Base-by-base conservation (phyloP, 23 tunicate species). In the Diplosoma virens region DNA sequence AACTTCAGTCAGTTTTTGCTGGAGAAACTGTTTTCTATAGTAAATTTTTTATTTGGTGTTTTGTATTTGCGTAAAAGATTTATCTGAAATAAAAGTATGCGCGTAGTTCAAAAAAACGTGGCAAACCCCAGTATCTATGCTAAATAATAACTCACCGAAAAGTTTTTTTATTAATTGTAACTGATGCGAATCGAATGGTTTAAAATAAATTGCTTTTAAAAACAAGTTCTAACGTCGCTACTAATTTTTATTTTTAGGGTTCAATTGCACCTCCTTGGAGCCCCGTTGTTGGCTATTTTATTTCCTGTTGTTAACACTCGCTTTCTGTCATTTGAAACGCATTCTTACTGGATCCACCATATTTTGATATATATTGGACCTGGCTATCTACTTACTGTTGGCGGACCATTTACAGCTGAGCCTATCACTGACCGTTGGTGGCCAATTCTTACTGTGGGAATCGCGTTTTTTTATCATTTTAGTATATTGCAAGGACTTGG, bases 271-370 rank as follows among this genome's bases (percentile, higher is more conserved):
- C 63, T 81, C 16, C 37, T 92, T 24, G 85, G 89, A 52, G 97
- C 93, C 17, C 83, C 97, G 0, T 54, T 92, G 22, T 76, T 92
- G 1, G 97, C 97, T 2, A 34, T 92, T 17, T 36, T 85, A 23
- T 36, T 92, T 14, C 87, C 87, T 27, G 97, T 92, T 20, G 84
- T 78, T 0, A 92, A 92, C 84, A 92, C 97, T 20, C 36, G 97
- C 4, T 66, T 55, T 34, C 45, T 81, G 3, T 68, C 86, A 28
- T 92, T 79, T 37, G 97, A 92, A 55, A 55, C 24, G 0, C 68
- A 78, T n/a, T 80, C 81, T 3, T 92, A 92, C 68, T 92, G 97
- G 97, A 47, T 85, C 0, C 97, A 92, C 45, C 97, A 92, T 81
- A 55, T 85, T n/a, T 66, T 85, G 6, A 36, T 92, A 6, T 92